phyloP scores from a whole-genome alignment of 2,797 vertebrate species.

The Allobates femoralis region DNA sequence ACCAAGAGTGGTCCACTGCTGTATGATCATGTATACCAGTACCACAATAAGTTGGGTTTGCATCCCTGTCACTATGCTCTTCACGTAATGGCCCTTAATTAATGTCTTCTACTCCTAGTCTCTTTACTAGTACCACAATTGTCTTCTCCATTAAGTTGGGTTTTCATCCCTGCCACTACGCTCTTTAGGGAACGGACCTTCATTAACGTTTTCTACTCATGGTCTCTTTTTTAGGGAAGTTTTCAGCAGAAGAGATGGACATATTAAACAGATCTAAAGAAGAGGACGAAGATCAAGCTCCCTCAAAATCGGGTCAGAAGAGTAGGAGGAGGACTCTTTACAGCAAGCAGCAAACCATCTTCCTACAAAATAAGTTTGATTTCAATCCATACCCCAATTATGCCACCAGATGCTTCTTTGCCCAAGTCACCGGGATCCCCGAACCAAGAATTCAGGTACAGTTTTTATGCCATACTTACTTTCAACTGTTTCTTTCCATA shows the following conservation, averaged over 20 bases:
- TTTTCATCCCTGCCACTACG: not conserved
- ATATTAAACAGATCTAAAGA: not conserved
- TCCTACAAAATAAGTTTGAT: constrained; percentile 36
- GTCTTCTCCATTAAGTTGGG: not conserved
- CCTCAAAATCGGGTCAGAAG: not conserved
- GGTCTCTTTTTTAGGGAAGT: not conserved
- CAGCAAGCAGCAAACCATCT: constrained; percentile 16
- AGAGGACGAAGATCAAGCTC: not conserved
- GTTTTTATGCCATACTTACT: not conserved
- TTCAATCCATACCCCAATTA: constrained; percentile 45
- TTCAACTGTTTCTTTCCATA: not conserved
- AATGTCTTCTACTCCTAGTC: no score
- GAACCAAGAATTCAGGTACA: constrained; percentile 52
- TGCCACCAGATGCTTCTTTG: constrained; percentile 14
- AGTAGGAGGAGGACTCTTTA: constrained; percentile 30
- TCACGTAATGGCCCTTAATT: no score
- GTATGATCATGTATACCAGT: no score
- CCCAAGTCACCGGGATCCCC: not conserved
- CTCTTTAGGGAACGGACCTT: not conserved
- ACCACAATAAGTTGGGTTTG: no score
- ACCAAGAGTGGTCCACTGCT: not conserved
- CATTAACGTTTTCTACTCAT: not conserved
- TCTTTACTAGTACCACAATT: not conserved
- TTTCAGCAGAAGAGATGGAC: not conserved
- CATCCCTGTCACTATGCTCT: no score